phyloP scores from a whole-genome alignment of 2,113 vertebrate species.

The Atrichornis clamosus region DNA sequence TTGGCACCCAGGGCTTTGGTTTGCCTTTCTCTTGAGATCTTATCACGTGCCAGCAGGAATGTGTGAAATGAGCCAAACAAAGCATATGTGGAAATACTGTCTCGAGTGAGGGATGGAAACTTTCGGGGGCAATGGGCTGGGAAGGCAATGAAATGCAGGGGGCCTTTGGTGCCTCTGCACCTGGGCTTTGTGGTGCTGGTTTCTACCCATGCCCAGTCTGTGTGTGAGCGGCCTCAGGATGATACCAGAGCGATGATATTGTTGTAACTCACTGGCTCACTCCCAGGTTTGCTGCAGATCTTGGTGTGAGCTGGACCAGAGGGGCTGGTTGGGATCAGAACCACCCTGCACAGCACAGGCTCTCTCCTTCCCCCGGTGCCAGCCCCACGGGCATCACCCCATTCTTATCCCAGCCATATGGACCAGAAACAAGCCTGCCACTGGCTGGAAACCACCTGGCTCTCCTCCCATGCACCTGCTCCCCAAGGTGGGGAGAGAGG shows the following conservation, averaged over 20 bases:
- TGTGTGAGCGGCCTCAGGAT: neutral
- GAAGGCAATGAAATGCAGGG: neutral
- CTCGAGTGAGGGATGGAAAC: neutral
- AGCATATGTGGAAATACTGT: neutral
- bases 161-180: neutral
- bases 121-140: neutral
- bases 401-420: neutral
- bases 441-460: neutral
- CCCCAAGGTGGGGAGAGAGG: neutral
- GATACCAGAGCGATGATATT: neutral
- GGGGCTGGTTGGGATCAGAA: neutral
- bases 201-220: neutral
- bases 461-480: neutral
- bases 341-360: neutral
- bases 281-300: neutral
- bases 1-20: neutral
- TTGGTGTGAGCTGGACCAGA: accelerated
- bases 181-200: neutral
- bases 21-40: constrained; percentile 46
- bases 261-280: accelerated
- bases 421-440: neutral
- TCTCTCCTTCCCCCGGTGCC: neutral
- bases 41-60: constrained; percentile 23
- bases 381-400: neutral
- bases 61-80: constrained; percentile 36